phyloP scores from a whole-genome alignment of 2,113 vertebrate genomes.

The Zingel zingel region DNA sequence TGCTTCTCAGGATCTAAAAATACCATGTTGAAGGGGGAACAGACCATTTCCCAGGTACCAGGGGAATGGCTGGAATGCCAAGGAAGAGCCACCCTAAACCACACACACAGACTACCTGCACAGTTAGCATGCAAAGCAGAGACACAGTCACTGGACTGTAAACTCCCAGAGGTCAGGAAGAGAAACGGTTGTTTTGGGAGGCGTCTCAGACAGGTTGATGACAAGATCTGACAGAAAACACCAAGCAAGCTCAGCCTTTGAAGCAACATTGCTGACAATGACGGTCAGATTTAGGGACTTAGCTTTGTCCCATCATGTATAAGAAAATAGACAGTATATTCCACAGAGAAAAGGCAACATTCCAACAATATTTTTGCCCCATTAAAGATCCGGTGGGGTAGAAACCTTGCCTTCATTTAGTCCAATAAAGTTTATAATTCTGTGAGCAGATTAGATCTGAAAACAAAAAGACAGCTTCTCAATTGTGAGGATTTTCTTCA shows the following conservation, averaged over 20 bases:
- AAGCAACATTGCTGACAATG: background rate
- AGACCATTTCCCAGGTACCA: constrained; percentile 76
- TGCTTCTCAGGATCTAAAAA: constrained; percentile 74
- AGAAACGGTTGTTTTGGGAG: constrained; percentile 8
- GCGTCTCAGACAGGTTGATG: constrained; percentile 13
- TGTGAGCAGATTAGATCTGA: background rate
- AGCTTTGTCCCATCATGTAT: background rate
- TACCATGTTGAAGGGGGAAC: constrained; percentile 56
- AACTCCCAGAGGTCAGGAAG: background rate
- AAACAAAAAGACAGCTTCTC: background rate
- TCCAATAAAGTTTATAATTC: background rate
- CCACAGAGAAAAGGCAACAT: background rate
- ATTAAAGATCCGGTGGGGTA: background rate
- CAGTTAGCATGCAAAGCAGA: constrained; percentile 22
- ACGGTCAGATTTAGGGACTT: background rate
- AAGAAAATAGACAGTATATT: background rate
- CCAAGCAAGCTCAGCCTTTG: background rate
- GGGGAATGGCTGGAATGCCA: constrained; percentile 76
- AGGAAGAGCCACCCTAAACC: constrained; percentile 35
- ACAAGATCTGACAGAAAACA: constrained; percentile 18
- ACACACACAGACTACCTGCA: background rate
- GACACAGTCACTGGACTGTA: background rate
- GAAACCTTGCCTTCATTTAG: background rate
- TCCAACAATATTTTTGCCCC: no score
- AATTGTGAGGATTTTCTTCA: background rate